Base-by-base conservation (phyloP, 2,888 invertebrate genomes). In the Periphyllus acericola region DNA sequence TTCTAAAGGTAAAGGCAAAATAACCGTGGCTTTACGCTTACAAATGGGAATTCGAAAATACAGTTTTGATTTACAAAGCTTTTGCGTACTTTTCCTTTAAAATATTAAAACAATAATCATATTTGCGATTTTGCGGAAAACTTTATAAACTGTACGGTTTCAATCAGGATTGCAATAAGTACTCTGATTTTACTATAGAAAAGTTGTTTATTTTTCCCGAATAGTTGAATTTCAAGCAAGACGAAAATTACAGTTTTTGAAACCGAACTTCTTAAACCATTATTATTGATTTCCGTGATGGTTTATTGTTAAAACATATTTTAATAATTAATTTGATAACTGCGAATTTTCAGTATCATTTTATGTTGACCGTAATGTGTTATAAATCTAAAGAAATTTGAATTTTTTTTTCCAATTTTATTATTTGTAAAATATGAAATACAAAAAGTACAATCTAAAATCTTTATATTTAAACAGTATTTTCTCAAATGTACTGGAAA, bases 41-140 rank as follows among this genome's bases (percentile, higher is more conserved):
- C 14, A 14, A 46, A 46, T 46, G 8, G 14, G 11, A 46, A 46
- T 46, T 21, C 6, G 6, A 25, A 34, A 46, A 52, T 72, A 25
- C 3, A 82, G 17, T 52, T 72, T 17, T 9, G n/a, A 71, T 72
- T 82, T 72, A 25, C 8, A 34, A 52, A 52, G 8, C 29, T 14
- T 34, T 82, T 32, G 4, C 3, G 25, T 52, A 52, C n/a, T 55
- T 74, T 60, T 17, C 55, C 36, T 36, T 9, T 83, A 55, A 55
- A 72, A 36, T 83, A 72, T 74, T 60, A 36, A 83, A 36, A 83
- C 29, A 55, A 74, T 36, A 74, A 83, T 83, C 34, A 4, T 8
- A 60, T 83, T 83, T 60, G 55, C 1, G 2, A 83, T 52, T 60
- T 36, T 74, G 55, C 29, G 8, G 11, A 74, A 52, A 83, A 74